Evolutionary conservation across 2,797 vertebrate species (phyloP).

Genomic region (Enteromius afrohamiltoni): DNA sequence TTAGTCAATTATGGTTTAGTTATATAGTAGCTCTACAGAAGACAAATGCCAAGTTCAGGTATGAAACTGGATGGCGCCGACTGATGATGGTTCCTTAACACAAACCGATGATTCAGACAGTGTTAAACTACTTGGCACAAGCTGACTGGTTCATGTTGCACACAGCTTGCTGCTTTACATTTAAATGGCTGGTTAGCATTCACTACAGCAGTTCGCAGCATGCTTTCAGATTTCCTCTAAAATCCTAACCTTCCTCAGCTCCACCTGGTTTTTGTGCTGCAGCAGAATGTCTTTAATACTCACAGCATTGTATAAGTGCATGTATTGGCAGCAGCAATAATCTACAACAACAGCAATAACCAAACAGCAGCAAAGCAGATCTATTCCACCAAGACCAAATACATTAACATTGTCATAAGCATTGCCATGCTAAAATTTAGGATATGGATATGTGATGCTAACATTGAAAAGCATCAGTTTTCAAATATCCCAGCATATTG

Average conservation of each 20-base stretch:
- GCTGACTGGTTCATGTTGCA: neutral
- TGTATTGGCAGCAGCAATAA: neutral
- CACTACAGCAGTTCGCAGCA: neutral
- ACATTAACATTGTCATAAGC: neutral
- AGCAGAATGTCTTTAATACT: too few species aligned
- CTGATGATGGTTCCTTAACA: neutral
- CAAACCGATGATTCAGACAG: neutral
- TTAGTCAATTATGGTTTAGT: neutral
- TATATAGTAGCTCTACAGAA: neutral
- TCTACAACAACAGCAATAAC: neutral
- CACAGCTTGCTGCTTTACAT: neutral
- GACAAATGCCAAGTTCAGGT: neutral
- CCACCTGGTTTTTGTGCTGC: neutral
- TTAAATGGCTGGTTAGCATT: neutral
- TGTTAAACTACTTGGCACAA: neutral
- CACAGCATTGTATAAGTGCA: too few species aligned
- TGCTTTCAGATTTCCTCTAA: neutral
- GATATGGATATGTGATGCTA: too few species aligned
- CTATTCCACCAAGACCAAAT: neutral
- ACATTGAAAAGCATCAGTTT: too few species aligned
- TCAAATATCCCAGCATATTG: too few species aligned
- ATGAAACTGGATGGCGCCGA: neutral
- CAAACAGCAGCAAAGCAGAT: neutral
- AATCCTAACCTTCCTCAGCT: neutral
- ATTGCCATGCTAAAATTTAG: neutral